Evolutionary conservation across 2,113 vertebrate species (phyloP), one percentile per base, ranked within the genome.

Genomic region (Podiceps cristatus): DNA sequence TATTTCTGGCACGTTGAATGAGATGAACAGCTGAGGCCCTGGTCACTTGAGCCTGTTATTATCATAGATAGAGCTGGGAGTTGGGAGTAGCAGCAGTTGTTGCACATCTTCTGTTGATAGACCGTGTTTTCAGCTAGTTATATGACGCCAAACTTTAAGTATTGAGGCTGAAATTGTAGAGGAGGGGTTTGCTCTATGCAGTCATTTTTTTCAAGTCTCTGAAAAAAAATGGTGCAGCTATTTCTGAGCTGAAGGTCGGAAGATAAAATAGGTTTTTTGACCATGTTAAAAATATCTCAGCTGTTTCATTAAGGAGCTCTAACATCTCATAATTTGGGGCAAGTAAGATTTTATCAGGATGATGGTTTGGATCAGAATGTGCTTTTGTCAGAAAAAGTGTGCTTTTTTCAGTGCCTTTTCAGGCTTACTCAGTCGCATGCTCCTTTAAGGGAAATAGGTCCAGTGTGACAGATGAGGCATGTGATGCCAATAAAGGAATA

Each of bases 201-300:
- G 69, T 67, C 25, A 3, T 68, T 69, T 83, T 94, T 82, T 77
- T 3, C 44, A 91, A 94, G 86, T 29, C 37, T 79, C 35, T 44
- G 45, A 18, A 80, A 78, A 78, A 74, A 96, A 93, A 94, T 62
- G 74, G 92, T 22, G 74, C 94, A 94, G 85, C 95, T 97, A 97
- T 97, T 97, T 97, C 94, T 94, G 95, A 96, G 94, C 75, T 96
- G 95, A 93, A 97, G 97, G 96, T 97, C 96, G 95, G 90, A 16
- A 95, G 78, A 95, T 80, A 96, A 97, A 97, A 93, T 94, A 90
- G 95, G 95, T 94, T 96, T 96, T 95, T 31, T 97, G 93, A 96
- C 78, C 75, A 62, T 1, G 95, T 79, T 97, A 97, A 97, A 96
- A 96, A 97, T 96, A 97, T 72, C 95, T 94, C 87, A 3, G 66